Percentiles rank a stretch among this genome's conserved stretches.
Conservation (phyloP, 2,113 vertebrate species). For the Cephalophus harveyi region DNA sequence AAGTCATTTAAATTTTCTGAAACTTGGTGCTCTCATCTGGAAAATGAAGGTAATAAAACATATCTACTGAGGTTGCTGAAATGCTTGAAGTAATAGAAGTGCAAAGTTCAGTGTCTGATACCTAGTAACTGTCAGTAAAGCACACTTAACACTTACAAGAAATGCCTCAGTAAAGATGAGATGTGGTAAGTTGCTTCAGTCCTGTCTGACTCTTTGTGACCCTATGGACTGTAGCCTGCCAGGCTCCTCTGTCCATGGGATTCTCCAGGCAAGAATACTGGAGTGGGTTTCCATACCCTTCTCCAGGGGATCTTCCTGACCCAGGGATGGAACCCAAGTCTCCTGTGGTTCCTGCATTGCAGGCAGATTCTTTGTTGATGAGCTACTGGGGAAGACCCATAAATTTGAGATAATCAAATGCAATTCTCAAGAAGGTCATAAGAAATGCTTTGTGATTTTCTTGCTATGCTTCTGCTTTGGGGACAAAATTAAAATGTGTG, state of each 20-base stretch:
- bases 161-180: neutral
- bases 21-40: neutral
- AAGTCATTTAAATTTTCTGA: neutral
- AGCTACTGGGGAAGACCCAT: neutral
- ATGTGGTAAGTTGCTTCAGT: neutral
- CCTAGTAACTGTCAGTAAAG: neutral
- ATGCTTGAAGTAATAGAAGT: neutral
- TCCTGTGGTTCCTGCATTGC: neutral
- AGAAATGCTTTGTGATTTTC: neutral
- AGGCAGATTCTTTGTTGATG: neutral
- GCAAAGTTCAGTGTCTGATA: neutral
- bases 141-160: neutral
- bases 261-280: neutral
- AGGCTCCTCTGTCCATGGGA: neutral
- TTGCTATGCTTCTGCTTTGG: neutral
- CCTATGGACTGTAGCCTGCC: fast-evolving
- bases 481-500: slow-evolving; percentile 3
- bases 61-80: neutral
- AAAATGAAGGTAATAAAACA: neutral
- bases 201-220: neutral
- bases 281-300: neutral
- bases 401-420: neutral
- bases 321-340: neutral
- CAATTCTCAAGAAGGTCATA: neutral
- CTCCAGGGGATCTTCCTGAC: neutral